Evolutionary conservation across 2,113 vertebrate genomes (phyloP).

Genomic region (Carassius carassius): DNA sequence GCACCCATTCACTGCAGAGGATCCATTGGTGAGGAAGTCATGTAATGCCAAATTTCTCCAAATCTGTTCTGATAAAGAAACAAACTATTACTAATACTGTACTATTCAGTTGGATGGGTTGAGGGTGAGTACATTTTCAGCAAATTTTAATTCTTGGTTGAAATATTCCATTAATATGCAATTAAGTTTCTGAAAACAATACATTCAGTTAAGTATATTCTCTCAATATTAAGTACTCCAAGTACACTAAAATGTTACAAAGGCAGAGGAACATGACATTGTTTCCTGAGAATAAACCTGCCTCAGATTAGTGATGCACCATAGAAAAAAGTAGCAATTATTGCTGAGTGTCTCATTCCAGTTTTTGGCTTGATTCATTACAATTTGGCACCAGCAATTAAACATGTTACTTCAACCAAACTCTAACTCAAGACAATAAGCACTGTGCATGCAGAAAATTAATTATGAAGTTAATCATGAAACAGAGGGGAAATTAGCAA

Average conservation of each 20-base stretch:
- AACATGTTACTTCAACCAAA: constrained; percentile 19
- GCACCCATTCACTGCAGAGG: no score
- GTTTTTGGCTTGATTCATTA: constrained; percentile 7
- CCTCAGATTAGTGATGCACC: not conserved
- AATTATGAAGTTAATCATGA: constrained; percentile 13
- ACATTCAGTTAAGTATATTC: not conserved
- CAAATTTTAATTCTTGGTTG: no score
- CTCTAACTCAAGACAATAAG: constrained; percentile 19
- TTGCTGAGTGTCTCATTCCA: not conserved
- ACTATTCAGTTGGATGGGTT: no score
- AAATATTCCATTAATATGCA: not conserved
- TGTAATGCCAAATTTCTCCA: no score
- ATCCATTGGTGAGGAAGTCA: no score
- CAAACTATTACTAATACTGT: no score
- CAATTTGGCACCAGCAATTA: constrained; percentile 16
- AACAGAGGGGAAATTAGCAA: not conserved
- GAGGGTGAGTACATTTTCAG: no score
- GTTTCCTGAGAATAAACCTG: not conserved
- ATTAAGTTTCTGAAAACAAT: not conserved
- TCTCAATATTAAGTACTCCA: not conserved
- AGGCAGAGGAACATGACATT: not conserved
- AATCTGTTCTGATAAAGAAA: no score
- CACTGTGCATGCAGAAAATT: not conserved
- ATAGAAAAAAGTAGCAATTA: not conserved
- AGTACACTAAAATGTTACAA: not conserved